Evolutionary conservation across 2,113 vertebrate genomes (phyloP).

Genomic region (Sinocyclocheilus grahami): DNA sequence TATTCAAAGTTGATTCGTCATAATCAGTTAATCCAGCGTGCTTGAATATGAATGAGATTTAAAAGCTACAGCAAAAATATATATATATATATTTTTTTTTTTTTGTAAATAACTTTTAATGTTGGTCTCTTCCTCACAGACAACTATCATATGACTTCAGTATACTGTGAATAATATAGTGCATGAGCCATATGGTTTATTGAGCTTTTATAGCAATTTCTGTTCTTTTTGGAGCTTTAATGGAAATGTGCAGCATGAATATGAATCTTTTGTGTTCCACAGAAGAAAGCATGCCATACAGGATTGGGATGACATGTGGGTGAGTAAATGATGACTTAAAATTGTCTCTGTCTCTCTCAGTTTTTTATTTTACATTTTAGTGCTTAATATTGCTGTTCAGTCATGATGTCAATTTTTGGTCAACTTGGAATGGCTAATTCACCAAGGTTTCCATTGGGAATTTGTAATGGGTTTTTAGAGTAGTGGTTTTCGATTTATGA

Average conservation of each 20-base stretch:
- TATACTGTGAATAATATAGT: background rate
- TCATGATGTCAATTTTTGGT: background rate
- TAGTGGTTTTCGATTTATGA: background rate
- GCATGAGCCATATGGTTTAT: background rate
- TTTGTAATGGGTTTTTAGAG: background rate
- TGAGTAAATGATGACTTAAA: background rate
- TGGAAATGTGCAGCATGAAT: background rate
- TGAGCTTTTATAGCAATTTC: background rate
- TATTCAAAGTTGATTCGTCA: background rate
- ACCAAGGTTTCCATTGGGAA: background rate
- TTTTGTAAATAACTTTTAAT: background rate
- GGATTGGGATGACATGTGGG: background rate
- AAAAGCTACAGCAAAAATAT: background rate
- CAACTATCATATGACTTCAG: background rate
- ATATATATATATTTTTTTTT: background rate
- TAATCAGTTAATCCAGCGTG: background rate
- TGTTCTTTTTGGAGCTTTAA: background rate
- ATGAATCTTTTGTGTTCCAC: background rate
- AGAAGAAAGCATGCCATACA: background rate
- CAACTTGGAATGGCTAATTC: background rate
- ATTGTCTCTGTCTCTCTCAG: background rate
- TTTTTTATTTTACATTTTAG: background rate
- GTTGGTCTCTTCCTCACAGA: background rate
- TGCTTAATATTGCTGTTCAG: background rate
- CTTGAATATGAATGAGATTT: background rate